Evolutionary conservation across 2,797 vertebrate genomes (phyloP).

Genomic region (Myiotriccus ornatus): DNA sequence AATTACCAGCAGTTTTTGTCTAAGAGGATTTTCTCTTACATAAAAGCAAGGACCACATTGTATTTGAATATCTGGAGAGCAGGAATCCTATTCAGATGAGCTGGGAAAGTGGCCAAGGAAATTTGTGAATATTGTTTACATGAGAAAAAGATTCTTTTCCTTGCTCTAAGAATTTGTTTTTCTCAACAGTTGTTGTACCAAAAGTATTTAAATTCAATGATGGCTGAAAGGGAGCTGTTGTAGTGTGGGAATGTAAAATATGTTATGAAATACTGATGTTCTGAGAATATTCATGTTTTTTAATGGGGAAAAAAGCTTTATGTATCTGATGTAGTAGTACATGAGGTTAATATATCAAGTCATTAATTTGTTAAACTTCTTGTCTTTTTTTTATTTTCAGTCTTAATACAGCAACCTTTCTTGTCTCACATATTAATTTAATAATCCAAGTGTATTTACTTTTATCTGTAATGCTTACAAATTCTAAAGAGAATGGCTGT

Average conservation of each 20-base stretch:
- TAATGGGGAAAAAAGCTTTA: background rate
- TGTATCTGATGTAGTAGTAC: background rate
- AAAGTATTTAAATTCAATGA: background rate
- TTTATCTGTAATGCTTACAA: background rate
- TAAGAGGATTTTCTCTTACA: background rate
- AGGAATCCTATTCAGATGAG: background rate
- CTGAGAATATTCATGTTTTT: background rate
- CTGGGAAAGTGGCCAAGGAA: background rate
- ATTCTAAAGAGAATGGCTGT: slow-evolving; percentile 5
- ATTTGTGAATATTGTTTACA: background rate
- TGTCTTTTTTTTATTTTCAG: background rate
- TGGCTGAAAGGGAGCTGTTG: background rate
- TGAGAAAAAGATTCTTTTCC: background rate
- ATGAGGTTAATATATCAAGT: background rate
- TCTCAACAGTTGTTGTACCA: background rate
- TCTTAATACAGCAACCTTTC: background rate
- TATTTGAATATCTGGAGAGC: background rate
- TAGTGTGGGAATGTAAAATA: background rate
- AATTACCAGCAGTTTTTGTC: background rate
- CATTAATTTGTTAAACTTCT: background rate
- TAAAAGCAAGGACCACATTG: background rate
- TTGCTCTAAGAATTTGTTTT: background rate
- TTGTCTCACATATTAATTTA: background rate
- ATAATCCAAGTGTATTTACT: background rate
- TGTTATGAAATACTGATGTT: background rate